phyloP scores from a whole-genome alignment of 2,888 invertebrate genomes.

The Pardosa pseudoannulata region DNA sequence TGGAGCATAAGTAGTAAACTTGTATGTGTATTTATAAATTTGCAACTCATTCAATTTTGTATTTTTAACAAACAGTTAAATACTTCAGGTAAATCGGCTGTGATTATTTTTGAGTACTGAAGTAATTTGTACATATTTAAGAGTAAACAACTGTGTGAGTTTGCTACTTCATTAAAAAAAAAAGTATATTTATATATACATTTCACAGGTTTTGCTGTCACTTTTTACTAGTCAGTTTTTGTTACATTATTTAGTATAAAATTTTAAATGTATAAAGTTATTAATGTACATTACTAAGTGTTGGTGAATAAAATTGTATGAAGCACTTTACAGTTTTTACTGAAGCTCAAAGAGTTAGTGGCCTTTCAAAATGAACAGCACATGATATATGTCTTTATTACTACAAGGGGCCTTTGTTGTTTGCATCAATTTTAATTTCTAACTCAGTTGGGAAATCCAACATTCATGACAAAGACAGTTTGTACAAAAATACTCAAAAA shows the following conservation, averaged over 20 bases:
- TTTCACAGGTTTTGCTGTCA: neutral
- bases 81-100: too few species aligned
- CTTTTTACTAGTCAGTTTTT: neutral
- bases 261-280: too few species aligned
- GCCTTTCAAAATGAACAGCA: neutral
- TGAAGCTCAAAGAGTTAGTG: conserved; percentile 2
- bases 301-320: neutral
- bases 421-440: neutral
- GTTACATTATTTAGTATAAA: neutral
- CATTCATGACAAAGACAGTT: too few species aligned
- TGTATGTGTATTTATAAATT: too few species aligned
- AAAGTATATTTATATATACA: neutral
- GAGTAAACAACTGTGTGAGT: too few species aligned
- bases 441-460: too few species aligned
- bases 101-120: neutral
- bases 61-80: too few species aligned
- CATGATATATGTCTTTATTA: neutral
- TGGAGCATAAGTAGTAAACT: too few species aligned
- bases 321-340: neutral
- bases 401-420: neutral
- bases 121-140: neutral
- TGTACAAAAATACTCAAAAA: too few species aligned
- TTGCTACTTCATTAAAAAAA: neutral
- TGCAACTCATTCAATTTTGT: too few species aligned
- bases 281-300: too few species aligned